Evolutionary conservation across 2,888 invertebrate genomes (phyloP), one percentile per base, ranked within the genome.

Genomic region (Geotrupes spiniger): DNA sequence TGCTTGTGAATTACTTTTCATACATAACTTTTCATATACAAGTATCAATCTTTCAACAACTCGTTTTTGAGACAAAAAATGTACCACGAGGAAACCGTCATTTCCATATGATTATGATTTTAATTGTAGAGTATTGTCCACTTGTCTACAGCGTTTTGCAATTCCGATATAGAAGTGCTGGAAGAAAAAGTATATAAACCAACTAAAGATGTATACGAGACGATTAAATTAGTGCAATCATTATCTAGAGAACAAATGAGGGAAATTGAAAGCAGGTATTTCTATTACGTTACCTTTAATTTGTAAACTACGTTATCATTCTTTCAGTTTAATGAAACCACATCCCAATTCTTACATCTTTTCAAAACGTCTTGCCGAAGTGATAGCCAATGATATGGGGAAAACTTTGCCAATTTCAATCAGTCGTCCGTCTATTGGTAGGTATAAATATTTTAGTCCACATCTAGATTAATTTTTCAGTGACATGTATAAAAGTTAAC

Each of bases 331-430:
- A 31, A 75, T 88, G 2, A 80, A 81, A 5, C 82, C 82, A 0
- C 84, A 89, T 55, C 94, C 95, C 0, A 95, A 95, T 71, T 92
- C 93, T 1, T 96, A 96, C 72, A 91, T 92, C 0, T 91, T 87
- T 72, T 92, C 92, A 10, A 96, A 95, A 73, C 83, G 89, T 1
- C 72, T 95, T 47, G 87, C 90, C 0, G 95, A 96, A 72, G 82
- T 84, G 55, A 66, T 92, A 46, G 82, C 93, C 1, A 74, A 78
- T 4, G 82, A 84, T 58, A 84, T 85, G 61, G 81, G 79, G 2
- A 76, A 78, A 1, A 78, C 78, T 53, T 76, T 90, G 45, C 93
- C 93, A 0, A 78, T 89, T 10, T 85, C 84, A 41, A 83, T 96
- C 51, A 84, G 89, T n/a, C 75, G 95, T 63, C 95, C 95, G n/a